Evolutionary conservation across 1,140 invertebrate species (phyloP).

Genomic region (Bombus ignitus): DNA sequence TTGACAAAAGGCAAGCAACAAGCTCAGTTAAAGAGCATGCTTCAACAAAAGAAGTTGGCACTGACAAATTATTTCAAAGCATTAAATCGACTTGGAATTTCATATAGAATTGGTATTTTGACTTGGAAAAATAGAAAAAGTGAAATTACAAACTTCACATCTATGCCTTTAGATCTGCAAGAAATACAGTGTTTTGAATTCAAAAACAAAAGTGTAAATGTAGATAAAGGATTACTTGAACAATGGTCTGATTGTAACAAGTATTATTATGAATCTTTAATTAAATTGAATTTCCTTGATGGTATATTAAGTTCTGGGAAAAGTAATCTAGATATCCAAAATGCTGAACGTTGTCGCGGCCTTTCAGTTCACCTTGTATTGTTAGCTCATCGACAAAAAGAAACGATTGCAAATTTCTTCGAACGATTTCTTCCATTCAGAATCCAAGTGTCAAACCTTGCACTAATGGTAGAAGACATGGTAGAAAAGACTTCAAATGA

Average conservation of each 20-base stretch:
- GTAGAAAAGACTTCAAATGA: background rate
- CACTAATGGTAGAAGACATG: slow-evolving; percentile 36
- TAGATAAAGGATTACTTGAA: slow-evolving; percentile 74
- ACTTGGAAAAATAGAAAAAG: slow-evolving; percentile 74
- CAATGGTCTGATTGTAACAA: slow-evolving; percentile 90
- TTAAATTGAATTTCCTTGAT: slow-evolving; percentile 87
- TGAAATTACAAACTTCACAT: slow-evolving; percentile 75
- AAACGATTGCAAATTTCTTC: slow-evolving; percentile 72
- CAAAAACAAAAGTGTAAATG: background rate
- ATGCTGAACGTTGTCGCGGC: slow-evolving; percentile 93
- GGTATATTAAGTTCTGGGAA: slow-evolving; percentile 86
- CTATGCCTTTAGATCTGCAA: slow-evolving; percentile 85
- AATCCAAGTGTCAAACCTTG: slow-evolving; percentile 69
- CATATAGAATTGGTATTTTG: slow-evolving; percentile 89
- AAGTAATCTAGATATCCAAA: slow-evolving; percentile 90
- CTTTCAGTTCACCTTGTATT: slow-evolving; percentile 88
- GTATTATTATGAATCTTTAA: slow-evolving; percentile 90
- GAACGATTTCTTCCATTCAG: slow-evolving; percentile 76
- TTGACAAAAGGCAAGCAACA: slow-evolving; percentile 89
- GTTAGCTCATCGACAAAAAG: slow-evolving; percentile 83
- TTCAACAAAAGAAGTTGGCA: slow-evolving; percentile 92
- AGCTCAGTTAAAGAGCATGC: slow-evolving; percentile 90
- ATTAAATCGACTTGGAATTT: slow-evolving; percentile 89
- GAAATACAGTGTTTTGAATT: slow-evolving; percentile 79
- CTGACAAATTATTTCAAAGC: slow-evolving; percentile 93